A percentile compares a stretch with the other conserved stretches of the same genome.
phyloP scores from a whole-genome alignment of 2,888 invertebrate genomes.

The Pseudococcus longispinus region DNA sequence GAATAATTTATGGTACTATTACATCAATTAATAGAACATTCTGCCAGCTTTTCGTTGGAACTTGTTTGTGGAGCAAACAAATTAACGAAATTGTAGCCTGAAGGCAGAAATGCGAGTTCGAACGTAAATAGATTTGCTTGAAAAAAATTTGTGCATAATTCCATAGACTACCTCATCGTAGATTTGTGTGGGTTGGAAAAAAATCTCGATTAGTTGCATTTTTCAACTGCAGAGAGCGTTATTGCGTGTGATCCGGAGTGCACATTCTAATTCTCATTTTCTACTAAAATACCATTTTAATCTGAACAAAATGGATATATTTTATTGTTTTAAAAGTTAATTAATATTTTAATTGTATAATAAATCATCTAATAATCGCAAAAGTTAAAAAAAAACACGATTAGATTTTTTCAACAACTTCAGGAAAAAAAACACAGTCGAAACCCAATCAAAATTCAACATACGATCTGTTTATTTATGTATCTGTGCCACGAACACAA shows the following conservation, averaged over 20 bases:
- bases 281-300: too few species aligned
- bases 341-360: too few species aligned
- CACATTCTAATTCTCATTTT: neutral
- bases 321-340: too few species aligned
- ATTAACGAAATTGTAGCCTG: neutral
- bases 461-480: neutral
- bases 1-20: slow-evolving; percentile 4
- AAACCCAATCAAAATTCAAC: neutral
- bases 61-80: slow-evolving; percentile 1
- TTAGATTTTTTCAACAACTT: neutral
- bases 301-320: too few species aligned
- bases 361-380: too few species aligned
- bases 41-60: neutral
- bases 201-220: neutral
- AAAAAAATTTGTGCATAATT: neutral
- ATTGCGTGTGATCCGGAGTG: too few species aligned
- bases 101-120: neutral
- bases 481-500: neutral
- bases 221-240: too few species aligned
- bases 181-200: neutral
- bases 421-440: neutral
- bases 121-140: neutral
- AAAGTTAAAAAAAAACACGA: neutral
- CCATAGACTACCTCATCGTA: neutral
- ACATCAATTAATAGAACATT: neutral